These are phyloP conservation scores for Autographa pulchrina DNA, from an alignment of 2,888 invertebrate genomes.

Conservation along the genomic window DNA sequence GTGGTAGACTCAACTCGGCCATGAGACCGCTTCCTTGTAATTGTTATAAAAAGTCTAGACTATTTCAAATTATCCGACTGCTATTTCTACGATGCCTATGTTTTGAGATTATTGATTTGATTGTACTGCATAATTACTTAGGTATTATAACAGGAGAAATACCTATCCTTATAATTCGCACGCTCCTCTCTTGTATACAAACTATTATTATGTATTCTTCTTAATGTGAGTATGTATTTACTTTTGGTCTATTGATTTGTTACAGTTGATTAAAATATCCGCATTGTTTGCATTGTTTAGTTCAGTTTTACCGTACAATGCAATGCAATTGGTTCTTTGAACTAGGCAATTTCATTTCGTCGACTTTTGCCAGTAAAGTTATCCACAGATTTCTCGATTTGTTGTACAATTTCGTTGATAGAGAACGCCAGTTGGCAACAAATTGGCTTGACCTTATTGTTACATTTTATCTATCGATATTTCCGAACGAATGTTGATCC, in stretches of 20 bases:
- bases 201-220: conserved; percentile 38
- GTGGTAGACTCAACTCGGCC: conserved; percentile 31
- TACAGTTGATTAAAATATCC: conserved; percentile 45
- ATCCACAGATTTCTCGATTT: conserved; percentile 35
- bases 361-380: conserved; percentile 8
- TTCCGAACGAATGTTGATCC: conserved; percentile 6
- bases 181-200: conserved; percentile 11
- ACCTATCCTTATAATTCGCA: conserved; percentile 17
- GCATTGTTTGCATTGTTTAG: conserved; percentile 39
- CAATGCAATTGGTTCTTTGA: conserved; percentile 23
- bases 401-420: conserved; percentile 13
- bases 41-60: conserved; percentile 42
- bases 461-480: background rate
- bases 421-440: conserved; percentile 7
- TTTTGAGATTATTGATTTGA: background rate
- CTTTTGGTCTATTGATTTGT: conserved; percentile 25
- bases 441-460: conserved; percentile 9
- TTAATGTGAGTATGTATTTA: conserved; percentile 28
- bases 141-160: background rate
- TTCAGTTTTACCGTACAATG: conserved; percentile 20
- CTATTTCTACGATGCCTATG: background rate
- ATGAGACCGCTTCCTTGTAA: conserved; percentile 19
- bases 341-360: conserved; percentile 22
- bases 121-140: background rate
- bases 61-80: conserved; percentile 18